Evolutionary conservation across 2,888 invertebrate genomes (phyloP).

Genomic region (Lapara coniferarum): DNA sequence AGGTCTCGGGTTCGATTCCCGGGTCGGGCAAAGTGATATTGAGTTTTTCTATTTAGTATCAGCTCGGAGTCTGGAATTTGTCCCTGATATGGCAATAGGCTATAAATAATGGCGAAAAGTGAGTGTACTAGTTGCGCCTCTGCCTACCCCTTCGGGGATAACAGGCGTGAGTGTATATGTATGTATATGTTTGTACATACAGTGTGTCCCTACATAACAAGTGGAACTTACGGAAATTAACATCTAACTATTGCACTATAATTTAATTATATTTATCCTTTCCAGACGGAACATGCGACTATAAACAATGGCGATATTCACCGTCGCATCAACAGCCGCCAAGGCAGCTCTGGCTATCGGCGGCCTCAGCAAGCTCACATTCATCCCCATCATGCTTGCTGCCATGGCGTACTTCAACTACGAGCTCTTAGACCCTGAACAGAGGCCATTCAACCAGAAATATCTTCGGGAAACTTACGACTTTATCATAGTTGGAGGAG

Average conservation of each 20-base stretch:
- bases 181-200: no score
- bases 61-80: no score
- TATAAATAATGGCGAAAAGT: no score
- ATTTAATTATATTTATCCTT: constrained; percentile 36
- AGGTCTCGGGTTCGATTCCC: no score
- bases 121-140: no score
- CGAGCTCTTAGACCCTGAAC: constrained; percentile 93
- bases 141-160: no score
- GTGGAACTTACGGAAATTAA: no score
- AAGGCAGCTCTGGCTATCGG: constrained; percentile 88
- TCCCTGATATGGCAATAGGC: no score
- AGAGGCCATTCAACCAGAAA: constrained; percentile 88
- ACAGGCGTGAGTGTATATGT: no score
- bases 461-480: constrained; percentile 88
- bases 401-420: constrained; percentile 92
- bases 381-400: constrained; percentile 89
- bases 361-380: constrained; percentile 88
- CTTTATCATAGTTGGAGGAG: constrained; percentile 92
- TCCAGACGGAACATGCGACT: constrained; percentile 49
- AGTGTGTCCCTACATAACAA: no score
- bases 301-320: constrained; percentile 65
- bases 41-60: no score
- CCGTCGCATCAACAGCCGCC: constrained; percentile 85
- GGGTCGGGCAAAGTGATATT: no score
- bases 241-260: neutral